A percentile compares a stretch with the other conserved stretches of the same genome.
Conservation (phyloP, 1,140 invertebrate genomes). For the Phortica variegata region DNA sequence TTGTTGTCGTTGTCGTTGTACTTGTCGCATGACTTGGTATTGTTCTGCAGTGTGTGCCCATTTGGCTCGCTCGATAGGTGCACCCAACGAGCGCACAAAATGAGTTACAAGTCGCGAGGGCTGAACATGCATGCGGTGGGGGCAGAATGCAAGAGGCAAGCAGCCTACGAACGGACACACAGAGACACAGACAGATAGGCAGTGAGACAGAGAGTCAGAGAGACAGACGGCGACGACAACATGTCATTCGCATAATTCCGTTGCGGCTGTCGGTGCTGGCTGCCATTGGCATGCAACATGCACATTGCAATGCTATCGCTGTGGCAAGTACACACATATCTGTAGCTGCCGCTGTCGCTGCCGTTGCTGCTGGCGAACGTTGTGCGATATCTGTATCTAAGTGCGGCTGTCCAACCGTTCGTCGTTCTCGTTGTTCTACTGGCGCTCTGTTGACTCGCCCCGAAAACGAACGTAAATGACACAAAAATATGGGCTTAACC, state of each 20-base stretch:
- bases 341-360: constrained; percentile 38
- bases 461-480: constrained; percentile 50
- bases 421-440: constrained; percentile 2
- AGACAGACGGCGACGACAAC: no score
- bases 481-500: constrained; percentile 57
- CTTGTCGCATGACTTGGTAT: constrained; percentile 53
- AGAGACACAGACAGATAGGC: no score
- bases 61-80: constrained; percentile 1
- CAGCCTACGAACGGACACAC: no score
- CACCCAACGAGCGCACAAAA: not conserved
- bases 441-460: not conserved
- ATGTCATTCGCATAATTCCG: constrained; percentile 42
- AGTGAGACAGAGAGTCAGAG: no score
- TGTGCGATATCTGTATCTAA: not conserved
- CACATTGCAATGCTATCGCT: no score
- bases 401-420: constrained; percentile 5
- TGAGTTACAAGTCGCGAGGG: no score
- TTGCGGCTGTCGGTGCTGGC: constrained; percentile 33
- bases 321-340: no score
- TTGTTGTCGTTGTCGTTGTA: constrained; percentile 35
- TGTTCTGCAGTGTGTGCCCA: constrained; percentile 18
- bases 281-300: constrained; percentile 46
- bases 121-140: no score
- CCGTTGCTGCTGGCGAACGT: constrained; percentile 29
- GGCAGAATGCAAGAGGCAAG: no score